Conservation (phyloP, 2,888 invertebrate species). For the Pyrochroa serraticornis region DNA sequence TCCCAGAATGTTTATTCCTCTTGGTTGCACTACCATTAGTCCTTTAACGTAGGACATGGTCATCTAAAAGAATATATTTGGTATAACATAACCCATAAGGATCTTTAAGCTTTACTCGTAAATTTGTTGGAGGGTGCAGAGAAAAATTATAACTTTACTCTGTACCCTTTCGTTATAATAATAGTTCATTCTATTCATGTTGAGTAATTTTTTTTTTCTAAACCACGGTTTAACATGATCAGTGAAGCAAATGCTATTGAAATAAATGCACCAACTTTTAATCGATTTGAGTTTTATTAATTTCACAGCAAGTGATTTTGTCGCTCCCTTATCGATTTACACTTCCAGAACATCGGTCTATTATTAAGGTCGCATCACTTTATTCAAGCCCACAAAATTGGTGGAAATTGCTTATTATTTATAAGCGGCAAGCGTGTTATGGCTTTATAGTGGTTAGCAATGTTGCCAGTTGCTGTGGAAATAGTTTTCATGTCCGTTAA, state of each 20-base stretch:
- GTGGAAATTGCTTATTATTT: neutral
- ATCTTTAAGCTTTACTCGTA: no score
- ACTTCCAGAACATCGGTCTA: neutral
- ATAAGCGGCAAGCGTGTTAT: neutral
- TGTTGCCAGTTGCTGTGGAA: neutral
- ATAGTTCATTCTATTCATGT: no score
- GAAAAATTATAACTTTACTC: no score
- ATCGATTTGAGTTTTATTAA: constrained; percentile 10
- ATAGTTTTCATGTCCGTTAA: neutral
- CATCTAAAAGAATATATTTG: constrained; percentile 61
- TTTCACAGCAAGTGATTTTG: constrained; percentile 11
- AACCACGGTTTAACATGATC: no score
- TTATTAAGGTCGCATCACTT: constrained; percentile 5
- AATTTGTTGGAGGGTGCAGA: no score
- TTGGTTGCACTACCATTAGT: constrained; percentile 63
- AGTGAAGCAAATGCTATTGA: no score
- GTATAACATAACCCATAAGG: no score
- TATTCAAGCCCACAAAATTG: no score
- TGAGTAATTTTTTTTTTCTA: no score
- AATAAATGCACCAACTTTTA: constrained; percentile 1
- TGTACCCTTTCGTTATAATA: no score
- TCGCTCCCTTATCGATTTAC: constrained; percentile 18
- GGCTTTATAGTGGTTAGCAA: neutral
- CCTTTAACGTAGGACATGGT: constrained; percentile 65
- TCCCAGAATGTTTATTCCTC: constrained; percentile 63